Evolutionary conservation across 2,797 vertebrate genomes (phyloP).

Genomic region (Hipposideros larvatus): DNA sequence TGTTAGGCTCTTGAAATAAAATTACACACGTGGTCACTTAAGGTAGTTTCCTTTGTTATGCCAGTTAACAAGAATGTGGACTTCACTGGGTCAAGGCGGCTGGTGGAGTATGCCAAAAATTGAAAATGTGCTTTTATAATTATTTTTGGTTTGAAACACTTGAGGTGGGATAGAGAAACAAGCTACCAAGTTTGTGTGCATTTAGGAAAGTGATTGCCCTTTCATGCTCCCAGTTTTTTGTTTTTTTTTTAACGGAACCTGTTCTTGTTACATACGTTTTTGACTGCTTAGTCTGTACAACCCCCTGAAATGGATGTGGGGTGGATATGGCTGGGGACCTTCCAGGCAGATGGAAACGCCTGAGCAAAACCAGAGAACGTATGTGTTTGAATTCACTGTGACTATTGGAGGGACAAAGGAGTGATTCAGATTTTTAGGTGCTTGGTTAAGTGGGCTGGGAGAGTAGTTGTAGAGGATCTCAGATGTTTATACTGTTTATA

Average conservation of each 20-base stretch:
- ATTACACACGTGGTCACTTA: neutral
- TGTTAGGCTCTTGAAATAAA: constrained; percentile 10
- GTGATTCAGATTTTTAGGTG: neutral
- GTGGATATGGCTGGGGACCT: neutral
- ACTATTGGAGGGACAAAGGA: neutral
- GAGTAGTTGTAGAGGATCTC: neutral
- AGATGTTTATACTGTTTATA: neutral
- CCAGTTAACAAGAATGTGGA: neutral
- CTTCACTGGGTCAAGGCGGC: neutral
- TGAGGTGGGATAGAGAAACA: constrained; percentile 13
- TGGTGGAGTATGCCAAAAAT: neutral
- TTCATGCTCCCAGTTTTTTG: neutral
- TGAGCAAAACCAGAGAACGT: neutral
- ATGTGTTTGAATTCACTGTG: neutral
- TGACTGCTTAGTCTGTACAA: neutral
- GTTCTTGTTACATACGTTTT: neutral
- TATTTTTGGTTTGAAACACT: constrained; percentile 21
- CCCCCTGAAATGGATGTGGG: neutral
- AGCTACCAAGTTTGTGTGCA: neutral
- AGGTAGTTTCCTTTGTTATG: constrained; percentile 50
- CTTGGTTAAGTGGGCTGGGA: neutral
- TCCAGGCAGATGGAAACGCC: neutral
- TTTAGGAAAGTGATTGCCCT: neutral
- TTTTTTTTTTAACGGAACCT: neutral
- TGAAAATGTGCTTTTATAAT: constrained; percentile 18